Evolutionary conservation across 2,888 invertebrate genomes (phyloP).

Genomic region (Drosophila heteroneura): DNA sequence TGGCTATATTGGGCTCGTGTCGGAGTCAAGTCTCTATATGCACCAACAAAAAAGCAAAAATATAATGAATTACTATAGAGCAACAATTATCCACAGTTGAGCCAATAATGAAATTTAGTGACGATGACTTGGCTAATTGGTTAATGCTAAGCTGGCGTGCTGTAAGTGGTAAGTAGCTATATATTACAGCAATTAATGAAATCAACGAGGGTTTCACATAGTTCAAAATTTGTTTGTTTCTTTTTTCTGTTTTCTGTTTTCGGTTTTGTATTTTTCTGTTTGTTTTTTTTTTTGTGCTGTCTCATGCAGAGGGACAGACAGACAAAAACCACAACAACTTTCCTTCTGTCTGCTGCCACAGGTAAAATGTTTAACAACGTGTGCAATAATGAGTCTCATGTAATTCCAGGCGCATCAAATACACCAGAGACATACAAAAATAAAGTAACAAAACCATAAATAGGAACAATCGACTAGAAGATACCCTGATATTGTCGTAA

Average conservation of each 20-base stretch:
- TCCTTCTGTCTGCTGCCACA: slow-evolving; percentile 35
- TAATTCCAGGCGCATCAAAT: slow-evolving; percentile 62
- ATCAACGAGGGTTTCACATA: slow-evolving; percentile 51
- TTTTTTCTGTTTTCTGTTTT: slow-evolving; percentile 38
- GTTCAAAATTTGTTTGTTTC: slow-evolving; percentile 11
- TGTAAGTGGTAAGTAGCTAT: slow-evolving; percentile 33
- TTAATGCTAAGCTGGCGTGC: slow-evolving; percentile 60
- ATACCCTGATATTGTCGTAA: not conserved
- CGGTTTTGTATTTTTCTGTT: not conserved
- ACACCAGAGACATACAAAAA: slow-evolving; percentile 16
- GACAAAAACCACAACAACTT: slow-evolving; percentile 40
- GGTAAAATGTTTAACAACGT: slow-evolving; percentile 41
- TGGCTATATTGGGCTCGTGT: not conserved
- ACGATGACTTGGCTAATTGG: slow-evolving; percentile 64
- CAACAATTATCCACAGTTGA: slow-evolving; percentile 8
- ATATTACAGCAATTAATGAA: slow-evolving; percentile 68
- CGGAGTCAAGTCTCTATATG: not conserved
- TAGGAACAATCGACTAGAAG: not conserved
- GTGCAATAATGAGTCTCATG: slow-evolving; percentile 72
- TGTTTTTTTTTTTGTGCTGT: slow-evolving; percentile 51
- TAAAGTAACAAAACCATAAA: too few species aligned
- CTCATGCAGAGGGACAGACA: slow-evolving; percentile 47
- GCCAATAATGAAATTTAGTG: slow-evolving; percentile 36
- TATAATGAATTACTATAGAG: not conserved
- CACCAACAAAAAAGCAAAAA: not conserved